phyloP scores from a whole-genome alignment of 2,113 vertebrate species.

The Ceyx cyanopectus region DNA sequence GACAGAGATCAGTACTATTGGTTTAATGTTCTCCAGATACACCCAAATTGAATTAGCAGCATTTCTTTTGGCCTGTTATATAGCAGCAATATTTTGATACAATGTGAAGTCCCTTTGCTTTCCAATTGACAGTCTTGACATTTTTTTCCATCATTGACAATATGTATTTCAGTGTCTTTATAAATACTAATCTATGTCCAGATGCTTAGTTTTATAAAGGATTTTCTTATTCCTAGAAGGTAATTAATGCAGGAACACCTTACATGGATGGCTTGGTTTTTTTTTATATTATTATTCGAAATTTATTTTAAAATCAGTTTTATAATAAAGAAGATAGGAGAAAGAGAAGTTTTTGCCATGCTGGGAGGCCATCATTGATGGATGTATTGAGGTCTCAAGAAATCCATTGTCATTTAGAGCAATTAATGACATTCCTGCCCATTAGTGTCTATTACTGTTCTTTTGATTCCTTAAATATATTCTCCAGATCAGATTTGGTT shows the following conservation, averaged over 20 bases:
- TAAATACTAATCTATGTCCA: neutral
- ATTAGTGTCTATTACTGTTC: neutral
- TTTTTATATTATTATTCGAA: neutral
- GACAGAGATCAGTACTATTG: neutral
- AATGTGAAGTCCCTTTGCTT: neutral
- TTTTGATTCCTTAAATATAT: neutral
- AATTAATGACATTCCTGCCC: neutral
- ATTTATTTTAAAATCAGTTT: neutral
- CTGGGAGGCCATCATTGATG: neutral
- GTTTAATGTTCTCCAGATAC: neutral
- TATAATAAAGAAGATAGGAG: neutral
- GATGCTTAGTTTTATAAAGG: neutral
- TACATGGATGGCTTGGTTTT: neutral
- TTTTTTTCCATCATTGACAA: neutral
- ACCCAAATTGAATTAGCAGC: neutral
- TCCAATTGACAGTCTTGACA: neutral
- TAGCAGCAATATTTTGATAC: neutral
- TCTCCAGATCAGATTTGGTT: neutral
- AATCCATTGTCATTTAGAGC: neutral
- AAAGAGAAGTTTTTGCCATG: neutral
- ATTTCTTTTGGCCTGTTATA: neutral
- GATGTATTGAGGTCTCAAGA: neutral
- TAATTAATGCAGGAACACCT: neutral
- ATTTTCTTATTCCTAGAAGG: neutral
- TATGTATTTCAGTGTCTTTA: neutral